Percentiles rank a stretch among this genome's conserved stretches.
Conservation (phyloP, 1,140 invertebrate species). For the Charaxes varanes region DNA sequence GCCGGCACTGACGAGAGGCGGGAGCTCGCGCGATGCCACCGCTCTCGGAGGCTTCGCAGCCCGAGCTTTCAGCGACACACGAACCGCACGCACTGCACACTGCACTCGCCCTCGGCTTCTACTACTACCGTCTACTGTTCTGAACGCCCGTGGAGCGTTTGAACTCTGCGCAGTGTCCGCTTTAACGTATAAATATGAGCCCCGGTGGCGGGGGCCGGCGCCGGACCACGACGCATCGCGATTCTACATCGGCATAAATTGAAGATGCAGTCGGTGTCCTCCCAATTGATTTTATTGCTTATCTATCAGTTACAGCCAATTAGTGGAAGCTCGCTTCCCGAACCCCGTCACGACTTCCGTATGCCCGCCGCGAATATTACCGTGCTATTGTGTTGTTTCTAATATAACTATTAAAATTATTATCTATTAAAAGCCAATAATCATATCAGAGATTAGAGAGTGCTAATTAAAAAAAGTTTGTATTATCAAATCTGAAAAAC, state of each 20-base stretch:
- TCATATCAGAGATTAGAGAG: too few relatives aligned
- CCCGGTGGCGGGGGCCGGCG: slow-evolving; percentile 64
- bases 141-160: slow-evolving; percentile 68
- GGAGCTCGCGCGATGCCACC: slow-evolving; percentile 56
- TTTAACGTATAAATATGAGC: slow-evolving; percentile 72
- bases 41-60: slow-evolving; percentile 61
- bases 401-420: too few relatives aligned
- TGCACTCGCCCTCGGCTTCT: slow-evolving; percentile 69
- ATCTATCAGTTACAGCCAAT: slow-evolving; percentile 65
- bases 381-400: not conserved
- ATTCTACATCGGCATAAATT: slow-evolving; percentile 68
- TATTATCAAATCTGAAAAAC: too few relatives aligned
- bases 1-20: slow-evolving; percentile 65
- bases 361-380: slow-evolving; percentile 39
- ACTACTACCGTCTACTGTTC: slow-evolving; percentile 67
- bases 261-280: slow-evolving; percentile 68
- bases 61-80: slow-evolving; percentile 70
- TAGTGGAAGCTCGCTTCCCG: slow-evolving; percentile 56
- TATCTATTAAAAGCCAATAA: too few relatives aligned
- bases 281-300: slow-evolving; percentile 68
- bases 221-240: slow-evolving; percentile 62
- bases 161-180: slow-evolving; percentile 67
- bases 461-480: too few relatives aligned
- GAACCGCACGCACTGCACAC: slow-evolving; percentile 71
- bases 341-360: slow-evolving; percentile 53